Percentiles rank a stretch among this genome's conserved stretches.
Conservation (phyloP, 2,888 invertebrate genomes). For the Drosophila neutralis region DNA sequence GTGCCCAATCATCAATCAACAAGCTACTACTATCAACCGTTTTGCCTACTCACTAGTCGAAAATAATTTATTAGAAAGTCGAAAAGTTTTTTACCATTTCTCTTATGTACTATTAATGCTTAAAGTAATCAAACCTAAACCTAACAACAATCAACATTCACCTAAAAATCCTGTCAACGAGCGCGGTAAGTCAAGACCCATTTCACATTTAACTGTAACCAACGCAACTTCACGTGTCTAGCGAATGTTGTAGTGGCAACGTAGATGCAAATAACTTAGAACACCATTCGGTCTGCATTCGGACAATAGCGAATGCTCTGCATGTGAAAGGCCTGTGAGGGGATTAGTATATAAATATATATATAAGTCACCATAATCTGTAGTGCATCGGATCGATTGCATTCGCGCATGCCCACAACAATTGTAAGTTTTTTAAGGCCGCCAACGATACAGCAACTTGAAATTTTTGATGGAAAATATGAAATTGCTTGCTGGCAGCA, state of each 20-base stretch:
- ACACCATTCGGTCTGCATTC: conserved; percentile 45
- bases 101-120: conserved; percentile 25
- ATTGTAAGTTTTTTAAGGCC: conserved; percentile 24
- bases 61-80: conserved; percentile 42
- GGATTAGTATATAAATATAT: background rate
- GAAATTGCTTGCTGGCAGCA: conserved; percentile 20
- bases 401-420: conserved; percentile 69
- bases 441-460: conserved; percentile 52
- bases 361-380: conserved; percentile 11
- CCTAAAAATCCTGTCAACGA: conserved; percentile 63
- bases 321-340: conserved; percentile 50
- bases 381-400: conserved; percentile 62
- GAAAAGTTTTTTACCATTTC: conserved; percentile 31
- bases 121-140: conserved; percentile 41
- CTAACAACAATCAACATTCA: conserved; percentile 66
- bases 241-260: conserved; percentile 59
- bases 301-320: conserved; percentile 39
- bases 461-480: conserved; percentile 26
- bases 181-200: conserved; percentile 74
- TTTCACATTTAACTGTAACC: conserved; percentile 55
- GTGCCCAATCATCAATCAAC: conserved; percentile 68
- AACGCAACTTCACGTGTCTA: conserved; percentile 44
- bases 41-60: conserved; percentile 25
- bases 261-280: conserved; percentile 50
- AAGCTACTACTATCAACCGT: conserved; percentile 37